Evolutionary conservation across 92 coral and sea anemone genomes (phyloP).

Genomic region (Siderastrea siderea): DNA sequence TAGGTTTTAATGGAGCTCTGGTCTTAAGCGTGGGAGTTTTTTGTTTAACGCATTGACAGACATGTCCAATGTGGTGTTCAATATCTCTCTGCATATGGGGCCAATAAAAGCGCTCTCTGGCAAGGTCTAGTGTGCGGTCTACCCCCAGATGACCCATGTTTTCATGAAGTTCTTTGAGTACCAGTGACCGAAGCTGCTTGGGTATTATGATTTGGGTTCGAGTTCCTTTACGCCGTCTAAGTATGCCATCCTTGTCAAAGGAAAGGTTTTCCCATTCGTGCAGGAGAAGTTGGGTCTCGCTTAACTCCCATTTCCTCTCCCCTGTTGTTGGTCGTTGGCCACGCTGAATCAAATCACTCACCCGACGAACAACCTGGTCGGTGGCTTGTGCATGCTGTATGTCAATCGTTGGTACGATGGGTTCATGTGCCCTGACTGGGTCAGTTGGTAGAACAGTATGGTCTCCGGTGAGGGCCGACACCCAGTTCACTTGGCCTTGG

Average conservation of each 20-base stretch:
- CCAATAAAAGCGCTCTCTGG: conserved; percentile 73
- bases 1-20: conserved; percentile 56
- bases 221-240: conserved; percentile 42
- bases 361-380: conserved; percentile 24
- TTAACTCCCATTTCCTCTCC: conserved; percentile 37
- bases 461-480: conserved; percentile 42
- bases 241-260: conserved; percentile 64
- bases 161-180: conserved; percentile 59
- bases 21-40: conserved; percentile 48
- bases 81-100: conserved; percentile 67
- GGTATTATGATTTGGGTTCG: conserved; percentile 57
- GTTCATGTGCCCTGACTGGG: conserved; percentile 30
- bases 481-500: conserved; percentile 62
- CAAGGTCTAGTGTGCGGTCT: conserved; percentile 38
- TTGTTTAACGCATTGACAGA: conserved; percentile 59
- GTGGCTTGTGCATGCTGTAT: conserved; percentile 2
- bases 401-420: conserved; percentile 27
- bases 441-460: conserved; percentile 18
- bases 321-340: conserved; percentile 25
- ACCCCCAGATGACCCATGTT: conserved; percentile 74
- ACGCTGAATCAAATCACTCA: conserved; percentile 30
- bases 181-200: conserved; percentile 30
- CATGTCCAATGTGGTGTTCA: conserved; percentile 47
- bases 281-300: conserved; percentile 45
- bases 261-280: conserved; percentile 71